Percentiles rank a stretch among this genome's conserved stretches.
Conservation (phyloP, 2,888 invertebrate species). For the Tiliacea citrago region DNA sequence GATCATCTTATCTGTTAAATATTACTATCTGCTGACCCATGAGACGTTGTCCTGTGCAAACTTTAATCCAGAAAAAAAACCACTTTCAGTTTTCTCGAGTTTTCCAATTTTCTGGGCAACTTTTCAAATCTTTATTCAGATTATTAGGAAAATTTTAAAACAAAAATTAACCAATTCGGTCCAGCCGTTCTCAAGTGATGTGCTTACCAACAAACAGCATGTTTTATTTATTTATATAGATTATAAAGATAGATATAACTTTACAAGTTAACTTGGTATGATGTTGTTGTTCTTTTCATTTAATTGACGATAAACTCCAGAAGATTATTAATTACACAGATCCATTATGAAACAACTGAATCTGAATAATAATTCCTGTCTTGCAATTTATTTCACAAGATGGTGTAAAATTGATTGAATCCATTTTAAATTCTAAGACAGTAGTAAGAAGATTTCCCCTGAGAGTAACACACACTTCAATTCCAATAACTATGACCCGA, state of each 20-base stretch:
- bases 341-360: neutral
- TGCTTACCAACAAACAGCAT: too few relatives aligned
- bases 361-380: neutral
- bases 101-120: too few relatives aligned
- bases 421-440: constrained; percentile 67
- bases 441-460: constrained; percentile 73
- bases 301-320: neutral
- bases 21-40: too few relatives aligned
- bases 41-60: too few relatives aligned
- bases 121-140: too few relatives aligned
- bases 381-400: neutral
- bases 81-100: too few relatives aligned
- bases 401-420: constrained; percentile 62
- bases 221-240: too few relatives aligned
- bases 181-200: too few relatives aligned
- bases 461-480: constrained; percentile 61
- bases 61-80: too few relatives aligned
- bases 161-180: too few relatives aligned
- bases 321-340: neutral
- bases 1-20: neutral
- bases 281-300: neutral
- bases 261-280: neutral
- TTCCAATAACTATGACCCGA: constrained; percentile 58
- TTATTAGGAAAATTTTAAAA: too few relatives aligned
- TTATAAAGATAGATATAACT: too few relatives aligned